phyloP scores from a whole-genome alignment of 1,140 invertebrate species.

The Neodiprion fabricii region DNA sequence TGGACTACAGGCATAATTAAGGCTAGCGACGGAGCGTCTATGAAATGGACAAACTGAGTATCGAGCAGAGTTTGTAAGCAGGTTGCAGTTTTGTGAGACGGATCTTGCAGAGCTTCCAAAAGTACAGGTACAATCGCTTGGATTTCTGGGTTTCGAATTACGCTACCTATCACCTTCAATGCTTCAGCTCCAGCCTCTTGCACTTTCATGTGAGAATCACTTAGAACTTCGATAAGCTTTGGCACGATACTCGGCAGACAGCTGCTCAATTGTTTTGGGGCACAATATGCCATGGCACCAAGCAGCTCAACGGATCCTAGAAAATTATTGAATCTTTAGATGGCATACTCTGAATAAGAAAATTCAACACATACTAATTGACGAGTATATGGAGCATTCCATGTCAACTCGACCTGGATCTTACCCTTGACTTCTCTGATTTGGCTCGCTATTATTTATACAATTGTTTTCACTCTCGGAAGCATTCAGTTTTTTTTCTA shows the following conservation, averaged over 20 bases:
- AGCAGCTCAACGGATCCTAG: constrained; percentile 93
- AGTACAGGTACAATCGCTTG: constrained; percentile 94
- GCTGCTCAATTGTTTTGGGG: constrained; percentile 96
- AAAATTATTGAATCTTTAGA: constrained; percentile 22
- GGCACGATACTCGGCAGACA: constrained; percentile 98
- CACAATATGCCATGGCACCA: constrained; percentile 97
- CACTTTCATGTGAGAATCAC: constrained; percentile 98
- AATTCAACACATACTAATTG: not conserved
- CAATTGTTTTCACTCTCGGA: too few species aligned
- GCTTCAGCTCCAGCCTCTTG: constrained; percentile 96
- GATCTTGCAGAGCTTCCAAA: constrained; percentile 94
- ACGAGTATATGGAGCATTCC: too few species aligned
- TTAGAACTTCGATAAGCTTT: constrained; percentile 96
- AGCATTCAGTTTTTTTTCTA: too few species aligned
- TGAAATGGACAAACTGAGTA: constrained; percentile 99
- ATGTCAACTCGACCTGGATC: too few species aligned
- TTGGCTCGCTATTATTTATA: too few species aligned
- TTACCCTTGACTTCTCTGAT: too few species aligned
- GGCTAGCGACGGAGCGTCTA: constrained; percentile 97
- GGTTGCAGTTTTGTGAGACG: constrained; percentile 91
- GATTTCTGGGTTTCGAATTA: constrained; percentile 98
- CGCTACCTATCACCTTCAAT: constrained; percentile 94
- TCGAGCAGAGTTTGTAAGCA: constrained; percentile 93
- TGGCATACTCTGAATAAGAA: not conserved
- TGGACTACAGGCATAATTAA: constrained; percentile 99